Conservation (phyloP, 2,113 vertebrate genomes). For the Mustela nigripes region DNA sequence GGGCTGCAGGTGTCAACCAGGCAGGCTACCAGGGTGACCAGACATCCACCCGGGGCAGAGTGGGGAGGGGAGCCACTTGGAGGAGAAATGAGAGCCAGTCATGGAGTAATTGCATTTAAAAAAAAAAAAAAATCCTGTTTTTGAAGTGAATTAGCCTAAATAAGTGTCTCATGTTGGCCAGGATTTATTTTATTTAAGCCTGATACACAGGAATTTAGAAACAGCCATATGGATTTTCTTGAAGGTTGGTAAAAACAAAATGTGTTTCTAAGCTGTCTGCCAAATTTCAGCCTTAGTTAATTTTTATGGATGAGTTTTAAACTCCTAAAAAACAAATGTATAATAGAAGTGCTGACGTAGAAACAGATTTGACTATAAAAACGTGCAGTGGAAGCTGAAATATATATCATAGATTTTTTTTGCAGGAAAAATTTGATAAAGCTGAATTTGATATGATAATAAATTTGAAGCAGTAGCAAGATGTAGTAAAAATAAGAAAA, state of each 20-base stretch:
- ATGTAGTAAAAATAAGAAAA: conserved; percentile 36
- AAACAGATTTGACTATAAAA: conserved; percentile 57
- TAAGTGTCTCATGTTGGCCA: conserved; percentile 65
- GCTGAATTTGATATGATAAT: neutral
- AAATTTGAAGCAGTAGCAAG: conserved; percentile 28
- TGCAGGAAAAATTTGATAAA: conserved; percentile 42
- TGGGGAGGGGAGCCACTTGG: neutral
- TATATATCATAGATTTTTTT: neutral
- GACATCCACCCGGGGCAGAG: neutral
- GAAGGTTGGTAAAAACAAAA: conserved; percentile 74
- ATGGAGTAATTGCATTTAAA: conserved; percentile 10
- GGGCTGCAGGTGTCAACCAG: neutral
- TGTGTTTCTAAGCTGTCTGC: conserved; percentile 71
- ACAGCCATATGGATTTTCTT: conserved; percentile 70
- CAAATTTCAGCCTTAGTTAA: conserved; percentile 73
- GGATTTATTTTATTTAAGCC: conserved; percentile 68
- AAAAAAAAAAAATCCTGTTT: conserved; percentile 29
- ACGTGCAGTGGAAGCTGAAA: neutral
- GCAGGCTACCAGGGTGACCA: neutral
- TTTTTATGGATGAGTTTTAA: conserved; percentile 76
- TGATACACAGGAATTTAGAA: conserved; percentile 66
- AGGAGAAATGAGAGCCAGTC: neutral
- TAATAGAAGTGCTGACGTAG: conserved; percentile 60
- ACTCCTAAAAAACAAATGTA: conserved; percentile 61
- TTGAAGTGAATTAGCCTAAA: conserved; percentile 70